Conservation (phyloP, 2,888 invertebrate species). For the Lasioglossum marginatum region DNA sequence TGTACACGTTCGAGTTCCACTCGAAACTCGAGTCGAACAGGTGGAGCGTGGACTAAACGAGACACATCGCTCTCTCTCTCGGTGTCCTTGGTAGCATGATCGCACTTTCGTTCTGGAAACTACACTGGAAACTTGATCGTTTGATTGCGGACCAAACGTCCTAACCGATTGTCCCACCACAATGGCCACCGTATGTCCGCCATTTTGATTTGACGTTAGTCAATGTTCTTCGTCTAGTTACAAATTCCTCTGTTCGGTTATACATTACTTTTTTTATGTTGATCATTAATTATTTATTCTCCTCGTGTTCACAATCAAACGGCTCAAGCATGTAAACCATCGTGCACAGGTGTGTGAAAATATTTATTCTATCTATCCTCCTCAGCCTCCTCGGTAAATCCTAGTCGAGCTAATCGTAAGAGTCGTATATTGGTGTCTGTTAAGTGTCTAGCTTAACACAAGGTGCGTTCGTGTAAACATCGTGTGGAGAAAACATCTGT, state of each 20-base stretch:
- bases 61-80: neutral
- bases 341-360: neutral
- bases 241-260: no score
- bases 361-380: neutral
- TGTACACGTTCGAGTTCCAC: neutral
- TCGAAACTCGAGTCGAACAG: neutral
- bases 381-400: neutral
- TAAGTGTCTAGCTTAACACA: slow-evolving; percentile 10
- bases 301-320: neutral
- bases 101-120: neutral
- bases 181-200: neutral
- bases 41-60: neutral
- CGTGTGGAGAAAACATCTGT: neutral
- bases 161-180: neutral
- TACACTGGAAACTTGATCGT: neutral
- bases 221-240: no score
- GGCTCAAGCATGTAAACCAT: neutral
- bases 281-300: no score
- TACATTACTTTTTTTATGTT: no score
- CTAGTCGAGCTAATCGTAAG: slow-evolving; percentile 13
- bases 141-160: neutral
- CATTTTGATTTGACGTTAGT: neutral
- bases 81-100: neutral
- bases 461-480: slow-evolving; percentile 14
- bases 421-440: slow-evolving; percentile 16